Evolutionary conservation across 2,888 invertebrate species (phyloP).

Genomic region (Ectemnius cavifrons): DNA sequence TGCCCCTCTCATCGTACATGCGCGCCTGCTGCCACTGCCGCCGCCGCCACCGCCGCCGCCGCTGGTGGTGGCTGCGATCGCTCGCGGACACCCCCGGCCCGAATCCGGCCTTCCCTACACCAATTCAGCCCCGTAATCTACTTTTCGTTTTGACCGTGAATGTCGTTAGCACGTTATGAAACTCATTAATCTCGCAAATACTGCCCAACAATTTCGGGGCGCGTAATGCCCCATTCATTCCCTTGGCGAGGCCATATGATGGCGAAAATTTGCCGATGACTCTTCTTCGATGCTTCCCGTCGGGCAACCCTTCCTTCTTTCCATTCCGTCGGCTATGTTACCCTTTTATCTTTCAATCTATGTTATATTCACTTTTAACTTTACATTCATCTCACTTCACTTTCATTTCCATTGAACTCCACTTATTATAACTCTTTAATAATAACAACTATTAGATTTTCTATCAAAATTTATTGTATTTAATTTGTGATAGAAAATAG

Average conservation of each 20-base stretch:
- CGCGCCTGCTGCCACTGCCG: not conserved
- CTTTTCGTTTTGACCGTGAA: conserved; percentile 72
- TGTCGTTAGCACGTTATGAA: conserved; percentile 74
- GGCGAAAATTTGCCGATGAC: conserved; percentile 57
- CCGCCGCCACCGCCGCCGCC: too few species aligned
- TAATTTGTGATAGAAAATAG: too few species aligned
- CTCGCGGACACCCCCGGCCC: conserved; percentile 45
- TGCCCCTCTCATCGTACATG: not conserved
- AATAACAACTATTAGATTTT: too few species aligned
- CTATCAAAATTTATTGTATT: too few species aligned
- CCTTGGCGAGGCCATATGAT: conserved; percentile 43
- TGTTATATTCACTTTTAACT: too few species aligned
- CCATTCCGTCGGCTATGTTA: conserved; percentile 11
- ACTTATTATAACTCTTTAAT: too few species aligned
- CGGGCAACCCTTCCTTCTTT: conserved; percentile 12
- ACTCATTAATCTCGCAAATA: conserved; percentile 71
- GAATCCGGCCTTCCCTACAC: conserved; percentile 51
- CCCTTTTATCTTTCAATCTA: too few species aligned
- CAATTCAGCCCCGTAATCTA: conserved; percentile 70
- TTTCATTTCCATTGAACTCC: too few species aligned
- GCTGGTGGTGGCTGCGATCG: conserved; percentile 25
- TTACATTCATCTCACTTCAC: too few species aligned
- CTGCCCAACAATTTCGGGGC: conserved; percentile 62
- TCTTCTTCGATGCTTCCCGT: conserved; percentile 36
- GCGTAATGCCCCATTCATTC: conserved; percentile 62